A percentile compares a stretch with the other conserved stretches of the same genome.
phyloP scores from a whole-genome alignment of 2,797 vertebrate species.

The Peromyscus aztecus region DNA sequence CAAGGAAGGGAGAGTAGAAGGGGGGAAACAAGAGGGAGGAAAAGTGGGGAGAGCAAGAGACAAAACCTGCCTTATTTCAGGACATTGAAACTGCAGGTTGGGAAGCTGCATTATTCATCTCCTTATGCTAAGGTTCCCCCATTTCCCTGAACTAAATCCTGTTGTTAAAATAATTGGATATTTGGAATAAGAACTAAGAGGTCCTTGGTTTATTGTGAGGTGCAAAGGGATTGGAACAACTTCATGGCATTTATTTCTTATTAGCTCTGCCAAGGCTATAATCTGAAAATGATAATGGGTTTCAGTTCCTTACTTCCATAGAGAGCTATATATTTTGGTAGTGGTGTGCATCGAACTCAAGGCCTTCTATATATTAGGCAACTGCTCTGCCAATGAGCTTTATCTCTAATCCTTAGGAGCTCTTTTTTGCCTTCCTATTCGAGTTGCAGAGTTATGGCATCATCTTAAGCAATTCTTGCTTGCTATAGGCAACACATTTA shows the following conservation, averaged over 20 bases:
- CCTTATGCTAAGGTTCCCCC: not conserved
- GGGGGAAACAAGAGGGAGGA: not conserved
- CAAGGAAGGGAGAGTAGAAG: not conserved
- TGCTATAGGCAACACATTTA: slow-evolving; percentile 13
- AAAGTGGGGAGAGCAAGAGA: not conserved
- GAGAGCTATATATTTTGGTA: not conserved
- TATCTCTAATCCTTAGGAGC: not conserved
- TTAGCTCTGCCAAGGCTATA: slow-evolving; percentile 18
- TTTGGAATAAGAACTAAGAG: slow-evolving; percentile 33
- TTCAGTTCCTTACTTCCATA: not conserved
- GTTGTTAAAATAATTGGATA: slow-evolving; percentile 48
- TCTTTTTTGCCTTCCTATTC: not conserved
- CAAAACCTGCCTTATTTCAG: not conserved
- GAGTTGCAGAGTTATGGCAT: slow-evolving; percentile 29
- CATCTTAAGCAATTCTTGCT: not conserved
- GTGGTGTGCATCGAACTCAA: not conserved
- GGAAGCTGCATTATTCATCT: slow-evolving; percentile 30
- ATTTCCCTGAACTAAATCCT: not conserved
- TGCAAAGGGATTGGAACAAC: not conserved
- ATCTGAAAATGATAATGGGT: slow-evolving; percentile 18
- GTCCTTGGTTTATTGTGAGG: slow-evolving; percentile 23
- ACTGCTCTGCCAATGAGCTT: not conserved
- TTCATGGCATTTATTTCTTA: slow-evolving; percentile 50
- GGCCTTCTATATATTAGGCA: not conserved
- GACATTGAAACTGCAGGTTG: not conserved